Conservation (phyloP, 2,113 vertebrate genomes). For the Diphyllodes magnificus region DNA sequence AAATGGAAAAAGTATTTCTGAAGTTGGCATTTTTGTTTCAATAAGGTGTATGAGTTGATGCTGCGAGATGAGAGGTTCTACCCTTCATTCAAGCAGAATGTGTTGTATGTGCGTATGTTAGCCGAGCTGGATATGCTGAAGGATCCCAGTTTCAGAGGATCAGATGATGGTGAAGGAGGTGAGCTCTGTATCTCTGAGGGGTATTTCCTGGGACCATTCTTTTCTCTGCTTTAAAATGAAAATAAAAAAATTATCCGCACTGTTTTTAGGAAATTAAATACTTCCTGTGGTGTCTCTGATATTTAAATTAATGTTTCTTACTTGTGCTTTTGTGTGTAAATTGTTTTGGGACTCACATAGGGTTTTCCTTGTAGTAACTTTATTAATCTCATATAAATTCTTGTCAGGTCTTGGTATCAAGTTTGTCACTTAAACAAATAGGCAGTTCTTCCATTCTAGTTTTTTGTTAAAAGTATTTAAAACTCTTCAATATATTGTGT, state of each 20-base stretch:
- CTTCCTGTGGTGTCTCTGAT: not conserved
- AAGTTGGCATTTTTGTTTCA: slow-evolving; percentile 10
- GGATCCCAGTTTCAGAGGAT: slow-evolving; percentile 95
- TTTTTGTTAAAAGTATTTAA: not conserved
- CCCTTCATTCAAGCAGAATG: slow-evolving; percentile 92
- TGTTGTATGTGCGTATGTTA: slow-evolving; percentile 94
- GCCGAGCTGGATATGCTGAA: slow-evolving; percentile 98
- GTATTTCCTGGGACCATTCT: not conserved
- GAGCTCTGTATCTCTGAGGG: not conserved
- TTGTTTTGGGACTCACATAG: not conserved
- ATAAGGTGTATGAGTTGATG: slow-evolving; percentile 96
- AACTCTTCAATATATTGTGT: not conserved
- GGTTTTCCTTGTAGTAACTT: not conserved
- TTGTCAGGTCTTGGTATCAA: not conserved
- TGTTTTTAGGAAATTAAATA: not conserved
- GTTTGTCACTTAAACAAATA: not conserved
- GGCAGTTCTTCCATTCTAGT: fast-evolving
- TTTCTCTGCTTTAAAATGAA: not conserved
- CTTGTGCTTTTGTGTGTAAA: not conserved
- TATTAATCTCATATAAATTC: not conserved
- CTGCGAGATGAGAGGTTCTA: slow-evolving; percentile 93
- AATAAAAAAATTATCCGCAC: not conserved
- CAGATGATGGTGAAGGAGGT: slow-evolving; percentile 94
- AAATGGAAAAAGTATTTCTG: not conserved
- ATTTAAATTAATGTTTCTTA: not conserved